A percentile compares a stretch with the other conserved stretches of the same genome.
Conservation (phyloP, 2,797 vertebrate species). For the Neoniphon sammara region DNA sequence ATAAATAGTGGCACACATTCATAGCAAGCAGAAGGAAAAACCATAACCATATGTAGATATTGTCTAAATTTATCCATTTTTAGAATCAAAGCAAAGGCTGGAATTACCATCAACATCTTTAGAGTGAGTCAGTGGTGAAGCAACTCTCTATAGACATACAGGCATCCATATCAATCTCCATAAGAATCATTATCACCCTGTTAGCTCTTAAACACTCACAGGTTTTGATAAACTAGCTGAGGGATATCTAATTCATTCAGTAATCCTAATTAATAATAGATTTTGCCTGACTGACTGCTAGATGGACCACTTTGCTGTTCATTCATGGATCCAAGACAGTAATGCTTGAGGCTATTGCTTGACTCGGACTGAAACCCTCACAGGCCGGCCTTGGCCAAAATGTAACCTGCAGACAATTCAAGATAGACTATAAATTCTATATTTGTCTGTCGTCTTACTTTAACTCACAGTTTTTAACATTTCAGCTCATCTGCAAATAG, state of each 20-base stretch:
- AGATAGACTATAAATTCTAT: not conserved
- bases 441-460: not conserved
- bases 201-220: constrained; percentile 1
- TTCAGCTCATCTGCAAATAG: not conserved
- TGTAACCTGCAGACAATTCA: not conserved
- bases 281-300: not conserved
- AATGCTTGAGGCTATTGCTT: not conserved
- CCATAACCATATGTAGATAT: no score
- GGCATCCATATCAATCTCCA: not conserved
- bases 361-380: not conserved
- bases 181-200: constrained; percentile 2
- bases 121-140: not conserved
- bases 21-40: not conserved
- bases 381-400: not conserved
- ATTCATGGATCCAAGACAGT: not conserved
- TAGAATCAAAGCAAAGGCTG: not conserved
- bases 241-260: constrained; percentile 2
- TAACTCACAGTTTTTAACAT: not conserved
- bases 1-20: not conserved
- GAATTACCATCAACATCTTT: not conserved
- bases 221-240: constrained; percentile 4
- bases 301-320: constrained; percentile 4
- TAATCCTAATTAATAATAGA: constrained; percentile 27
- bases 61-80: not conserved
- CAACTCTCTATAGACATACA: not conserved